Evolutionary conservation across 2,888 invertebrate species (phyloP).

Genomic region (Punctoribates punctum): DNA sequence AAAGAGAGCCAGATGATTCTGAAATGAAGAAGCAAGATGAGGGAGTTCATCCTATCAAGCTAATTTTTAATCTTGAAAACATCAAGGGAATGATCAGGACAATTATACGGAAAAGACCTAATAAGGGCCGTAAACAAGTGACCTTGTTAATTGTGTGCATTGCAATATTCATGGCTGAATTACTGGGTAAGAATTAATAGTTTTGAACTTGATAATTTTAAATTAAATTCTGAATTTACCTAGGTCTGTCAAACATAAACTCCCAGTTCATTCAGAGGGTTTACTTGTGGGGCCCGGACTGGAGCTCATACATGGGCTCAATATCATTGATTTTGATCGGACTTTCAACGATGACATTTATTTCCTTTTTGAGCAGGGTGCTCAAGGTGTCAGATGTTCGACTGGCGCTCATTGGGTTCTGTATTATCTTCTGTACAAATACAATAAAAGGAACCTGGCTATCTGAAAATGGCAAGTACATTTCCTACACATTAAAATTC

Average conservation of each 20-base stretch:
- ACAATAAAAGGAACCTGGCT: no score
- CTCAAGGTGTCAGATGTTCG: not conserved
- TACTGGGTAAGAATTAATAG: not conserved
- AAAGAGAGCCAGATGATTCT: not conserved
- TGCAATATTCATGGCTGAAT: not conserved
- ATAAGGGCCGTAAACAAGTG: not conserved
- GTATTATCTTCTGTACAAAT: no score
- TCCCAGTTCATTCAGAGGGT: not conserved
- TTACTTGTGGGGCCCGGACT: not conserved
- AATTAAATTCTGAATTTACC: not conserved
- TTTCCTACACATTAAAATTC: no score
- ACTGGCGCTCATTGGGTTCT: not conserved
- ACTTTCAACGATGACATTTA: not conserved
- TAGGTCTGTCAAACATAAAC: not conserved
- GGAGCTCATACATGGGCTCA: not conserved
- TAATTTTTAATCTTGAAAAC: not conserved
- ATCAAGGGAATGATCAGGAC: not conserved
- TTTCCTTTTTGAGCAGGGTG: not conserved
- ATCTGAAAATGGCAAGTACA: no score
- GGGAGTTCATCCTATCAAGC: not conserved
- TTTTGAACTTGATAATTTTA: not conserved
- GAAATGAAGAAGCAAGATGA: not conserved
- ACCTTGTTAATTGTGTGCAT: not conserved
- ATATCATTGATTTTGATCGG: not conserved
- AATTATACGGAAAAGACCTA: not conserved